phyloP scores from a whole-genome alignment of 2,113 vertebrate species.

The Corynorhinus townsendii region DNA sequence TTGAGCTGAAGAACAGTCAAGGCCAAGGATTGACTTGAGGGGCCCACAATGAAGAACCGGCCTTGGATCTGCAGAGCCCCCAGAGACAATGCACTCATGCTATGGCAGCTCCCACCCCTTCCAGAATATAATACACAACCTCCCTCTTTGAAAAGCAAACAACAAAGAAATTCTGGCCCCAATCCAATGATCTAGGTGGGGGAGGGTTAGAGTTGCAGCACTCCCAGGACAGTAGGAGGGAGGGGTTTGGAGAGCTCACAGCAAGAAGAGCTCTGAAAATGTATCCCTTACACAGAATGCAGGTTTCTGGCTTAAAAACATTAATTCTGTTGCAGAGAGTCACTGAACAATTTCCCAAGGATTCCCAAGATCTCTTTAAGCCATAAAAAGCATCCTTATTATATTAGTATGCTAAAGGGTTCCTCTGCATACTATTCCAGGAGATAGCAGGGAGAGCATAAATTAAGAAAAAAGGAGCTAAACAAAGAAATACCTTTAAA shows the following conservation, averaged over 20 bases:
- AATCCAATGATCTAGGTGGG: constrained; percentile 50
- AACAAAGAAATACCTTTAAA: constrained; percentile 65
- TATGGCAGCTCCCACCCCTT: neutral
- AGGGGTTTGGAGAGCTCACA: constrained; percentile 3
- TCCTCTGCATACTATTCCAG: constrained; percentile 56
- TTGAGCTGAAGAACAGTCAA: constrained; percentile 31
- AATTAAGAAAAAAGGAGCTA: constrained; percentile 32
- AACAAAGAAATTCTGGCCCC: constrained; percentile 51
- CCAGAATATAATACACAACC: constrained; percentile 8
- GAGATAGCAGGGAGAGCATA: constrained; percentile 23
- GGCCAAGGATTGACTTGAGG: constrained; percentile 19
- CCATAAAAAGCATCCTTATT: constrained; percentile 66
- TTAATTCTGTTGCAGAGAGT: constrained; percentile 56
- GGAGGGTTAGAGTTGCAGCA: neutral
- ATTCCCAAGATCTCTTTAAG: constrained; percentile 67
- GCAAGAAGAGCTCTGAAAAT: constrained; percentile 51
- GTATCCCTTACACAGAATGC: constrained; percentile 24
- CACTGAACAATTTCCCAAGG: constrained; percentile 61
- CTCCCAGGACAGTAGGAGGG: constrained; percentile 24
- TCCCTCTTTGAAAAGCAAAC: constrained; percentile 35
- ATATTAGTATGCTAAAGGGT: constrained; percentile 63
- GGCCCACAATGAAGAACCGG: constrained; percentile 4
- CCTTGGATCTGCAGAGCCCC: constrained; percentile 37
- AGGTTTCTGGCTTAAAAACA: constrained; percentile 61
- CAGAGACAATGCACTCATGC: constrained; percentile 39